These are phyloP conservation scores for Semnornis frantzii DNA, from an alignment of 2,113 vertebrate genomes.

Conservation along the genomic window DNA sequence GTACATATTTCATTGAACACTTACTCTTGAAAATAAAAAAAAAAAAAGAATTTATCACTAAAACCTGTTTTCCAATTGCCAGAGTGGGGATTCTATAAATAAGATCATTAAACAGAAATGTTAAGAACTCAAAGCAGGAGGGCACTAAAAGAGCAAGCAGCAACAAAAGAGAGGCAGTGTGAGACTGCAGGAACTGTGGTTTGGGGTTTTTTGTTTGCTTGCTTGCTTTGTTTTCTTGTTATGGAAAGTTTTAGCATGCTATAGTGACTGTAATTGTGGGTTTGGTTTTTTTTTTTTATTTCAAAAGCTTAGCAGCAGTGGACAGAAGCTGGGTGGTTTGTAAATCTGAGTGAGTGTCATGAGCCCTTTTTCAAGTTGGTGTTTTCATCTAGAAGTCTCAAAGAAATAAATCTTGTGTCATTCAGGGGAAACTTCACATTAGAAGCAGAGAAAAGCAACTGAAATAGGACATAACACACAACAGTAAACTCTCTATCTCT, in stretches of 20 bases:
- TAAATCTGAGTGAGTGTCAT: neutral
- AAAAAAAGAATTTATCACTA: conserved; percentile 38
- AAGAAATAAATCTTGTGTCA: neutral
- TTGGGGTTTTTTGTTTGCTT: neutral
- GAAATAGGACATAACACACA: neutral
- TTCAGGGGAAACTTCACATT: neutral
- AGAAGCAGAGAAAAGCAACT: neutral
- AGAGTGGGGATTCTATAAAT: conserved; percentile 3
- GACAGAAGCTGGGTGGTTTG: neutral
- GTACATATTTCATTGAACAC: conserved; percentile 17
- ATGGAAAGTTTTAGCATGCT: neutral
- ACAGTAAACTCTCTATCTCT: neutral
- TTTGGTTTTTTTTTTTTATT: no score
- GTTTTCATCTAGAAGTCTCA: neutral
- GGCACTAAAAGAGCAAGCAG: neutral
- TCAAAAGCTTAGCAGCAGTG: neutral
- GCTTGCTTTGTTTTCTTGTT: neutral
- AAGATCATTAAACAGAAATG: conserved; percentile 27
- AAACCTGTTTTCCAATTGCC: conserved; percentile 17
- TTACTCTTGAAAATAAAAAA: neutral
- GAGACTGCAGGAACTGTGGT: neutral
- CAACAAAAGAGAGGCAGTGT: neutral
- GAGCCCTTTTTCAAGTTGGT: neutral
- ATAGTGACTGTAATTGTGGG: neutral
- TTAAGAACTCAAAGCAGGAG: neutral